Conservation (phyloP, 2,888 invertebrate genomes). For the Acrobasis repandana region DNA sequence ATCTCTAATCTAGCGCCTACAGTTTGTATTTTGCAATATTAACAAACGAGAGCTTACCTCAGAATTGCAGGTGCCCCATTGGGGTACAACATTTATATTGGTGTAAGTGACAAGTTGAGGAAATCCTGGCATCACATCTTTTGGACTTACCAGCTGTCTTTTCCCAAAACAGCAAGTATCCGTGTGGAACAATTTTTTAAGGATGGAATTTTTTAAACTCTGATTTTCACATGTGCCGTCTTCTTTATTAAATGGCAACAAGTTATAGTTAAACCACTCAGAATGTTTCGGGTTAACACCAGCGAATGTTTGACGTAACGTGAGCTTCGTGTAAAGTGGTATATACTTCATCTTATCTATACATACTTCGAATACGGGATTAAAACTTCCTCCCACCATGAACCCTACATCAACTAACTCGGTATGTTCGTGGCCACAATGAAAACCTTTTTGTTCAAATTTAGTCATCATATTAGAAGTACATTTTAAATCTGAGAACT, state of each 20-base stretch:
- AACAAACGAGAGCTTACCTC: too few species aligned
- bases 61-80: conserved; percentile 56
- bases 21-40: too few species aligned
- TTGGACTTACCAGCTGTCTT: conserved; percentile 52
- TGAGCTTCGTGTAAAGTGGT: conserved; percentile 46
- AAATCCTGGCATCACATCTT: conserved; percentile 52
- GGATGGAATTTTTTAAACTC: conserved; percentile 32
- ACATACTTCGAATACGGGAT: conserved; percentile 51
- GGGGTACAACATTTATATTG: conserved; percentile 55
- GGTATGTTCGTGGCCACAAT: conserved; percentile 39
- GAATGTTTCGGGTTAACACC: conserved; percentile 26
- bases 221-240: conserved; percentile 45
- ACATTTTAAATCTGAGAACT: conserved; percentile 49
- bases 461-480: conserved; percentile 35
- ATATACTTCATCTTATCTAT: conserved; percentile 39
- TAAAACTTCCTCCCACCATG: conserved; percentile 27
- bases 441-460: conserved; percentile 30
- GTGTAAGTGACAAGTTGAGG: conserved; percentile 46
- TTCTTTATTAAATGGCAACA: conserved; percentile 37
- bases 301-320: conserved; percentile 35
- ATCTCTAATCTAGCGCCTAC: too few species aligned
- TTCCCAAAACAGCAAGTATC: conserved; percentile 52
- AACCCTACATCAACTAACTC: conserved; percentile 47
- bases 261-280: conserved; percentile 39
- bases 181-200: conserved; percentile 35